Base-by-base conservation (phyloP, 92 coral and sea anemone species). In the Porites divaricata region DNA sequence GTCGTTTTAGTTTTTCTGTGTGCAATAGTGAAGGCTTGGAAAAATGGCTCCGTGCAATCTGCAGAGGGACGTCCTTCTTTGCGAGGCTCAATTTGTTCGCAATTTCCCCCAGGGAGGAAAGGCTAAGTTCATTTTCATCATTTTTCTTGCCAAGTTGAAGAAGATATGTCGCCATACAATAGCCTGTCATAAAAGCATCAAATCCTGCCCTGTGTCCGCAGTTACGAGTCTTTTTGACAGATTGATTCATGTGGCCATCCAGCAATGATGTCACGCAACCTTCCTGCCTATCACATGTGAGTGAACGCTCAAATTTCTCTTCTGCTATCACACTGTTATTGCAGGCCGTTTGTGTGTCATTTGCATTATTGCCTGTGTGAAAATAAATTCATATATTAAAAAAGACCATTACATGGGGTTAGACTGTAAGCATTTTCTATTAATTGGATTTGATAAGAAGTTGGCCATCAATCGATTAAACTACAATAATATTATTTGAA, bases 101-200 rank as follows among this genome's bases (percentile, higher is more conserved):
- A 88, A 93, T 66, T 41, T 88, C 87, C 26, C 78, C 89, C 73
- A 90, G 79, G 76, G 77, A 73, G 79, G 86, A 86, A 24, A 74
- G 88, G 57, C 72, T 45, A 70, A 86, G 85, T 54, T 64, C 74
- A 20, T 69, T 74, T 8, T 81, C 65, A 1, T 82, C 77, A 54
- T 57, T 74, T n/a, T 53, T 67, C 62, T 58, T 41, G 10, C 89
- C 71, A 57, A 59, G 74, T 81, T 91, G 93, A 22, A 88, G 78
- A n/a, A 91, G 70, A 76, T 90, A 95, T 2, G 94, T 87, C 4
- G 97, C 98, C 91, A 97, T 91, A 50, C 94, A 95, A 69, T 88
- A 97, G 7, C 99, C 99, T 3, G 99, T 97, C 99, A 97, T 97
- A 76, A 92, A 97, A 9, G 99, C 99, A 79, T 97, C 99, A 76